phyloP scores from a whole-genome alignment of 1,140 invertebrate genomes.

The Drosophila lacteicornis region DNA sequence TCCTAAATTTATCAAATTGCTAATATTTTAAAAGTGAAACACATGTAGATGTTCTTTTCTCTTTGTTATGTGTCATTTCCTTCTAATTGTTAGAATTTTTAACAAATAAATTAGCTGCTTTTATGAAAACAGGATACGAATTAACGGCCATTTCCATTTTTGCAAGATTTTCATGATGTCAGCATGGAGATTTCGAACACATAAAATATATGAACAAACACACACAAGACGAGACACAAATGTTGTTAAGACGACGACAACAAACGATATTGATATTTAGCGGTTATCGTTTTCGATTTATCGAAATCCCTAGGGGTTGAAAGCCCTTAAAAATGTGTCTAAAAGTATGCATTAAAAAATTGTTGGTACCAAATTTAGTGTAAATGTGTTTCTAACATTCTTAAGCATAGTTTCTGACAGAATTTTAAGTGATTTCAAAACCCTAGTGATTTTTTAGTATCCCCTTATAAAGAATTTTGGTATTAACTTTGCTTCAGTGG shows the following conservation, averaged over 20 bases:
- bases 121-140: neutral
- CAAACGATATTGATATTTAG: conserved; percentile 9
- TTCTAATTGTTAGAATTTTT: neutral
- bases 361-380: too few relatives aligned
- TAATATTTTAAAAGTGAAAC: neutral
- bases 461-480: too few relatives aligned
- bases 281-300: conserved; percentile 28
- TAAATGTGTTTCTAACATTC: too few relatives aligned
- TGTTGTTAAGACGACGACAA: conserved; percentile 38
- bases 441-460: too few relatives aligned
- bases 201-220: conserved; percentile 24
- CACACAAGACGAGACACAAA: conserved; percentile 25
- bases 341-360: too few relatives aligned
- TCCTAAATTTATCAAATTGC: neutral
- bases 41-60: too few relatives aligned
- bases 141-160: conserved; percentile 4
- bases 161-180: conserved; percentile 11
- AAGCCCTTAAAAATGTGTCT: too few relatives aligned
- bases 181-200: conserved; percentile 17
- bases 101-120: neutral
- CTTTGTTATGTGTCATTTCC: neutral
- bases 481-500: too few relatives aligned
- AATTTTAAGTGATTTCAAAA: too few relatives aligned
- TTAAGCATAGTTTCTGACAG: too few relatives aligned
- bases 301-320: too few relatives aligned